These are phyloP conservation scores for Acanthosepion esculentum DNA, from an alignment of 2,888 invertebrate genomes.

Conservation along the genomic window DNA sequence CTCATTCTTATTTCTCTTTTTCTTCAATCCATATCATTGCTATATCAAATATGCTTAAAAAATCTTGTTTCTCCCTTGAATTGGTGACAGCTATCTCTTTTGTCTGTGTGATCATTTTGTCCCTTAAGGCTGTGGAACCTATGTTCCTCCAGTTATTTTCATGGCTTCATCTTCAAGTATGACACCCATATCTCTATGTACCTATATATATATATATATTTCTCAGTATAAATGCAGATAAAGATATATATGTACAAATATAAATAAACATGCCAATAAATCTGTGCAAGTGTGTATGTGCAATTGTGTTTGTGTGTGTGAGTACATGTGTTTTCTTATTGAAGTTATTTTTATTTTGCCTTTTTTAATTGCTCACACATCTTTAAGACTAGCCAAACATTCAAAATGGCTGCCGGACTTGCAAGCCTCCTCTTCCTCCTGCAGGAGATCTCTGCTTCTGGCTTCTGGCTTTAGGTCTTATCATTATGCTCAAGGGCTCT, in stretches of 20 bases:
- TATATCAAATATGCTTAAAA: slow-evolving; percentile 5
- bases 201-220: background rate
- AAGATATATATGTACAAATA: background rate
- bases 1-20: background rate
- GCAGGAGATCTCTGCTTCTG: background rate
- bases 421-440: background rate
- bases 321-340: background rate
- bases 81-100: slow-evolving; percentile 33
- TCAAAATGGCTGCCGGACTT: slow-evolving; percentile 20
- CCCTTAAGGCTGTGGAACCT: background rate
- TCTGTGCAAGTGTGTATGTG: no score
- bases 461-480: slow-evolving; percentile 33
- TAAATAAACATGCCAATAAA: background rate
- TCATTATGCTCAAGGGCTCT: slow-evolving; percentile 33
- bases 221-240: background rate
- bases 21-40: background rate
- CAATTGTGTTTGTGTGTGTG: no score
- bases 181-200: background rate
- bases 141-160: background rate
- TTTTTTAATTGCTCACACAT: slow-evolving; percentile 11
- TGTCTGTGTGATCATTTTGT: background rate
- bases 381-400: slow-evolving; percentile 33
- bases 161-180: background rate
- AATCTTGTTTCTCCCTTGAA: background rate
- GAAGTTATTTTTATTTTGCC: background rate